Percentiles rank a stretch among this genome's conserved stretches.
Conservation (phyloP, 2,797 vertebrate species). For the Sylvia borin region DNA sequence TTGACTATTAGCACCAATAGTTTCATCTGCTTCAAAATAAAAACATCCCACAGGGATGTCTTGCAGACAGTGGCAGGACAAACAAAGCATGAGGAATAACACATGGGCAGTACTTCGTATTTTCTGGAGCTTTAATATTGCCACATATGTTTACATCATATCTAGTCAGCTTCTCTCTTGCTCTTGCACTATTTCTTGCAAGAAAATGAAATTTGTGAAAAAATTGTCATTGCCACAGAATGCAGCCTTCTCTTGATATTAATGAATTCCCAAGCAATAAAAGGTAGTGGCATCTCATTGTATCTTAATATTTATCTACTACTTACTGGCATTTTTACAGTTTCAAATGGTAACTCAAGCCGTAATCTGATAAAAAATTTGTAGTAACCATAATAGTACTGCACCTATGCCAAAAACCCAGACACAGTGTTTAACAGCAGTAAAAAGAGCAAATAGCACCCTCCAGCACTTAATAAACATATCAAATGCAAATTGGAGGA, state of each 20-base stretch:
- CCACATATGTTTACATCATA: background rate
- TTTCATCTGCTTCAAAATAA: background rate
- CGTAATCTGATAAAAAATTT: constrained; percentile 44
- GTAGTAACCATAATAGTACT: constrained; percentile 25
- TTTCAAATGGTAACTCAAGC: constrained; percentile 31
- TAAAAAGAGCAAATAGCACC: constrained; percentile 37
- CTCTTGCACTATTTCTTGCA: background rate
- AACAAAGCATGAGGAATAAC: background rate
- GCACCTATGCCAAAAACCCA: constrained; percentile 50
- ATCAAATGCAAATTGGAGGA: constrained; percentile 61
- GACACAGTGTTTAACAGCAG: background rate
- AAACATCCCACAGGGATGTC: background rate
- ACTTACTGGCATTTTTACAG: constrained; percentile 32
- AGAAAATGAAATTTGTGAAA: background rate
- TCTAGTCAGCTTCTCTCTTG: background rate
- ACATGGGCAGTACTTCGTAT: background rate
- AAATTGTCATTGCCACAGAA: background rate
- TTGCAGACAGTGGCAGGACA: background rate
- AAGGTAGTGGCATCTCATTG: constrained; percentile 1
- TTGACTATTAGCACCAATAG: background rate
- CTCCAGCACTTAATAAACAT: constrained; percentile 57
- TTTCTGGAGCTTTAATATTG: background rate
- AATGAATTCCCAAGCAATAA: background rate
- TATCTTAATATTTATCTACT: constrained; percentile 37
- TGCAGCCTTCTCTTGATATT: background rate